Percentiles rank a stretch among this genome's conserved stretches.
Evolutionary conservation across 2,888 invertebrate genomes (phyloP).

Genomic region (Heteromyza rotundicornis): DNA sequence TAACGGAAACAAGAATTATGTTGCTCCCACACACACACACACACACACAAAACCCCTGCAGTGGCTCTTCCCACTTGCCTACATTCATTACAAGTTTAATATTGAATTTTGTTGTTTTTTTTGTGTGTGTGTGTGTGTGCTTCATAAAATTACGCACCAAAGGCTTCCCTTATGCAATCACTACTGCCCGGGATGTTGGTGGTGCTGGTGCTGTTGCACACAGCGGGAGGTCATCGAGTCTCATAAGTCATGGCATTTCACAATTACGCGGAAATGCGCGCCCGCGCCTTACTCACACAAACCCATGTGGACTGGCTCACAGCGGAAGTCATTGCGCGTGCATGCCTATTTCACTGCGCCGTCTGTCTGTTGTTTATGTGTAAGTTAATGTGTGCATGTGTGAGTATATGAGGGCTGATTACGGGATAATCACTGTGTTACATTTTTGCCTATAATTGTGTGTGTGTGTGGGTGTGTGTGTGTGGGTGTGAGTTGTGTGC

Average conservation of each 20-base stretch:
- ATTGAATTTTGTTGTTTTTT: too few species aligned
- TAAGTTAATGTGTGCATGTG: neutral
- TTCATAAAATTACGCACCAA: neutral
- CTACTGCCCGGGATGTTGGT: neutral
- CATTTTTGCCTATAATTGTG: neutral
- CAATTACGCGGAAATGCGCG: neutral
- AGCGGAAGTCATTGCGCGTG: neutral
- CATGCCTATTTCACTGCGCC: too few species aligned
- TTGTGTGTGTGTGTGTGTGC: too few species aligned
- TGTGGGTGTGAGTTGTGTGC: too few species aligned
- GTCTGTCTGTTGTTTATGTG: too few species aligned
- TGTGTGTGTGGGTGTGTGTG: too few species aligned
- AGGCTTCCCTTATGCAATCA: neutral
- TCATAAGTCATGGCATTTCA: conserved; percentile 8
- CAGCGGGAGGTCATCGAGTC: neutral
- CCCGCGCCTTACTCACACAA: too few species aligned
- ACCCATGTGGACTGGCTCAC: too few species aligned
- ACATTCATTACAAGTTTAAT: too few species aligned
- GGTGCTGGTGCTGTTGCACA: neutral
- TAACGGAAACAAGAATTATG: too few species aligned
- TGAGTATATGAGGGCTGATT: neutral
- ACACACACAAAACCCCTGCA: neutral
- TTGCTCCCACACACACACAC: neutral
- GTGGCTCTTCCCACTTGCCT: too few species aligned
- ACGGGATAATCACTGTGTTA: neutral